phyloP scores from a whole-genome alignment of 2,113 vertebrate species.

The Catagonus wagneri region DNA sequence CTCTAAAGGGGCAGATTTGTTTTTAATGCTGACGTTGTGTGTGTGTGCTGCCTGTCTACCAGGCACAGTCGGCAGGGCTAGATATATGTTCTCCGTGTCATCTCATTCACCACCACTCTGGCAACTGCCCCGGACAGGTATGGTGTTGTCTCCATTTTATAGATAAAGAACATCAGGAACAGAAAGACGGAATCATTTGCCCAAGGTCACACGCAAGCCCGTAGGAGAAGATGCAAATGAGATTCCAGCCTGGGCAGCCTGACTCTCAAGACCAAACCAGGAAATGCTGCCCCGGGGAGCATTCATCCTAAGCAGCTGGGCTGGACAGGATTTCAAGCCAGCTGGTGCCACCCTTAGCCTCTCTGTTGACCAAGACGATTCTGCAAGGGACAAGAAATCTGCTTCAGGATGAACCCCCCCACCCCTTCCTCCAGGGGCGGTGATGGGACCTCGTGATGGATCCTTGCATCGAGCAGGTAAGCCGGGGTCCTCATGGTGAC shows the following conservation, averaged over 20 bases:
- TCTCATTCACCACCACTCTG: background rate
- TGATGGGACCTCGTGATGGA: background rate
- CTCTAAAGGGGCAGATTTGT: background rate
- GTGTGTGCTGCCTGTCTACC: background rate
- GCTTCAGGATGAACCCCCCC: rapidly evolving
- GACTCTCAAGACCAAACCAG: background rate
- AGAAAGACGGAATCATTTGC: background rate
- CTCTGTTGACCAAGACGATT: background rate
- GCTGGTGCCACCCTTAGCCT: too few species aligned
- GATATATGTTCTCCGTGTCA: background rate
- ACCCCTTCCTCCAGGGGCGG: background rate
- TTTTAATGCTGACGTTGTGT: background rate
- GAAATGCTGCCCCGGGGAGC: background rate
- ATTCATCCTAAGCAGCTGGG: background rate
- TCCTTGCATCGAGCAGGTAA: background rate
- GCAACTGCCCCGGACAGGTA: background rate
- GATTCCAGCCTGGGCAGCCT: background rate
- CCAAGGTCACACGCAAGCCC: background rate
- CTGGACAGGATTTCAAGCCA: background rate
- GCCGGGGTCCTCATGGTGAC: background rate
- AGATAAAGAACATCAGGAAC: background rate
- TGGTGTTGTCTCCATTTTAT: background rate
- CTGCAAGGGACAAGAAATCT: background rate
- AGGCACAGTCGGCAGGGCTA: background rate
- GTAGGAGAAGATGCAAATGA: background rate